Evolutionary conservation across 2,888 invertebrate species (phyloP), one percentile per base, ranked within the genome.

Genomic region (Spicauda simplicius): DNA sequence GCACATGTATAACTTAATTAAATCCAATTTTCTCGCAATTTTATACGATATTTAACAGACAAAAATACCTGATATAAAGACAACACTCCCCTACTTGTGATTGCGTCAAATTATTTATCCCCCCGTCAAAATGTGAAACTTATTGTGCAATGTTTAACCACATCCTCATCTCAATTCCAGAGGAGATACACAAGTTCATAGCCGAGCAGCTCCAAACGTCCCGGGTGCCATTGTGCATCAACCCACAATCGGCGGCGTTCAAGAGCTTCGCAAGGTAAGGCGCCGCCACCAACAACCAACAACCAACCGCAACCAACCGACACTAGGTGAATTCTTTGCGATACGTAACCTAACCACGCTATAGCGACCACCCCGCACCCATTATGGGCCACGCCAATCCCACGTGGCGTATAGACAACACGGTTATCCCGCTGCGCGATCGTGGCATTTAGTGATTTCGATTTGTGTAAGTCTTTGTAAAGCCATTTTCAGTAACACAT

Each of bases 221-320:
- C 85, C 96, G 98, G 77, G 98, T 99, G 80, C 99, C 99, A 77
- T 95, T 99, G 80, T 99, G 99, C 95, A 99, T 99, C 95, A 99
- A 99, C 94, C 99, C 99, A 81, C 98, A 99, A 94, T 99, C 99
- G 86, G 99, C 99, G 90, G 99, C 99, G 91, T 99, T 99, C 95
- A 99, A 99, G 95, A 99, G 98, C 95, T 99, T 99, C 96, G 98
- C 99, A 95, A 99, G 98, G 99, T 99, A 97, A 97, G 96, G 92
- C 84, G 90, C 76, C 76, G 82, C 79, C 78, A 76, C 77, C 78
- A 76, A 70, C 86, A 72, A 72, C 85, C 66, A 66, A 66, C 77
- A 76, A 77, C 78, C 81, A 81, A 79, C 82, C 78, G 80, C 86
- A 81, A 87, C 85, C 90, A 86, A 90, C 86, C 90, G 90, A 90